Conservation (phyloP, 2,888 invertebrate species). For the Metellina segmentata region DNA sequence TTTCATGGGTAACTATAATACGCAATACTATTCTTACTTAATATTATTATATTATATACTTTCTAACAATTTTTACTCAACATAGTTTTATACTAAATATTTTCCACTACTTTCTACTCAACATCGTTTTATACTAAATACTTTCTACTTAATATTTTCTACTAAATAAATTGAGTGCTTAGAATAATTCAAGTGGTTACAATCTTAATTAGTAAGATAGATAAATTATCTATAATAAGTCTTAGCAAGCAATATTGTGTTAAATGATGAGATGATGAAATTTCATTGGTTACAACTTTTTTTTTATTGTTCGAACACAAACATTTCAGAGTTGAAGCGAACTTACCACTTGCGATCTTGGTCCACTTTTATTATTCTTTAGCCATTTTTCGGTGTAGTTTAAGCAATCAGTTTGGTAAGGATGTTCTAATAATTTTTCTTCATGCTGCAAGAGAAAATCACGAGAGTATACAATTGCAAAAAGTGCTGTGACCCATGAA, state of each 20-base stretch:
- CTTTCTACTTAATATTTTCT: too few relatives aligned
- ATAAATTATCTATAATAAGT: not conserved
- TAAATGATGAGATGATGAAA: not conserved
- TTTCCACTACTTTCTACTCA: too few relatives aligned
- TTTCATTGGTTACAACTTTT: not conserved
- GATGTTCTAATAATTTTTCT: conserved; percentile 6
- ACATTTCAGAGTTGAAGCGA: not conserved
- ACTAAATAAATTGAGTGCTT: not conserved
- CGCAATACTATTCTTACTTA: too few relatives aligned
- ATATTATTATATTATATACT: too few relatives aligned
- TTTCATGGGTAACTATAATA: too few relatives aligned
- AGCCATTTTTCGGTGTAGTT: conserved; percentile 33
- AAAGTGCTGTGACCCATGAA: too few relatives aligned
- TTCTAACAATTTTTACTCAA: too few relatives aligned
- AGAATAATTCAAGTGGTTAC: not conserved
- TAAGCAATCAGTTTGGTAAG: conserved; percentile 35
- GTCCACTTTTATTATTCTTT: conserved; percentile 7
- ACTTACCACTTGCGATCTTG: conserved; percentile 19
- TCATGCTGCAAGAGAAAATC: not conserved
- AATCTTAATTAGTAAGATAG: not conserved
- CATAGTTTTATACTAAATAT: too few relatives aligned
- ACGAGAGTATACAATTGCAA: too few relatives aligned
- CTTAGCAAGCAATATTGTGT: not conserved
- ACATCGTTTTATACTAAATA: too few relatives aligned
- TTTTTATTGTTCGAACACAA: not conserved